These are phyloP conservation scores for Mya arenaria DNA, from an alignment of 1,140 invertebrate species.

Conservation along the genomic window DNA sequence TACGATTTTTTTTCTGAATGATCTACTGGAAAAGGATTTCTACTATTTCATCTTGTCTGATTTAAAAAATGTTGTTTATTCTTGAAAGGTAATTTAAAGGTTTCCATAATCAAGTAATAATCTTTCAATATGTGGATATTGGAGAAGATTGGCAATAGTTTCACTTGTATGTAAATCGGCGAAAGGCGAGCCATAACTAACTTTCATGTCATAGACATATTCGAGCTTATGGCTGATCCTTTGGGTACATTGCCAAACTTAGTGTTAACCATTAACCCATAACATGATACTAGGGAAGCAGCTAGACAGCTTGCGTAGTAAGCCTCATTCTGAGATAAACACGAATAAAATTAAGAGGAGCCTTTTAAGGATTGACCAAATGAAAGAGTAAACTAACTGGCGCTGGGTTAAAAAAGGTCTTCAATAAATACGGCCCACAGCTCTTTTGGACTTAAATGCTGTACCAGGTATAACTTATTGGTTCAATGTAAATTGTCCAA, in stretches of 20 bases:
- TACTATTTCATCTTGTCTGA: slow-evolving; percentile 17
- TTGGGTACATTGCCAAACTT: slow-evolving; percentile 42
- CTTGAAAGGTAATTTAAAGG: slow-evolving; percentile 1
- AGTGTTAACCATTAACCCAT: slow-evolving; percentile 4
- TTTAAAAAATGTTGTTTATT: slow-evolving; percentile 32
- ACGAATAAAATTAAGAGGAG: too few species aligned
- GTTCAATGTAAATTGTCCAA: too few species aligned
- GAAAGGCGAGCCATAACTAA: slow-evolving; percentile 21
- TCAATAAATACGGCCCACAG: too few species aligned
- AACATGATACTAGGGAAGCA: too few species aligned
- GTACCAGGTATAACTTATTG: too few species aligned
- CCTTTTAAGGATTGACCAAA: too few species aligned
- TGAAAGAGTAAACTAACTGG: too few species aligned
- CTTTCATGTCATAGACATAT: slow-evolving; percentile 29
- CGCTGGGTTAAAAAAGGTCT: too few species aligned
- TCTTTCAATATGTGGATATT: neutral
- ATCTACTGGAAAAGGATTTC: slow-evolving; percentile 25
- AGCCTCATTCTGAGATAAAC: too few species aligned
- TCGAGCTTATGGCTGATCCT: slow-evolving; percentile 36
- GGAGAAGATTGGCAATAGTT: neutral
- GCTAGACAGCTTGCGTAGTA: too few species aligned
- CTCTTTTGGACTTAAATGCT: too few species aligned
- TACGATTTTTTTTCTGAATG: slow-evolving; percentile 9
- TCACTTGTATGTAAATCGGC: slow-evolving; percentile 34
- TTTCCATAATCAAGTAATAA: slow-evolving; percentile 6